Conservation (phyloP, 2,797 vertebrate genomes). For the Erpetoichthys calabaricus region DNA sequence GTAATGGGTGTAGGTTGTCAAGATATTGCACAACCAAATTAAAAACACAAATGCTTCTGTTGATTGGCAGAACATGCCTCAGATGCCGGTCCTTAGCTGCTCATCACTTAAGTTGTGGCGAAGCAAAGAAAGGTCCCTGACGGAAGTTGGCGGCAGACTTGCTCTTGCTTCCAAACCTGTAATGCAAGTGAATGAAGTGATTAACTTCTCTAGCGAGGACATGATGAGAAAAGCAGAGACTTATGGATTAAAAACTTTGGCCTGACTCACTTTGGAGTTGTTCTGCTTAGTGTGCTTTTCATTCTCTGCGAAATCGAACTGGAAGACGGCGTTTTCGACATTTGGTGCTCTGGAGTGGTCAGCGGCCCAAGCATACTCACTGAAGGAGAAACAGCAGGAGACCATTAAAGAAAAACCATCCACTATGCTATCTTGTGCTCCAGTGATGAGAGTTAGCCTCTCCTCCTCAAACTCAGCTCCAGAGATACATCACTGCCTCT, state of each 20-base stretch:
- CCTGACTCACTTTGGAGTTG: conserved; percentile 68
- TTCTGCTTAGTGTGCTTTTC: conserved; percentile 65
- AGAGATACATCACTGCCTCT: conserved; percentile 1
- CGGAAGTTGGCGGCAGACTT: conserved; percentile 58
- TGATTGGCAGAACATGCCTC: no score
- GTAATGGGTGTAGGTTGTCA: no score
- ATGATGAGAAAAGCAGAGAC: background rate
- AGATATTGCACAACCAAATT: no score
- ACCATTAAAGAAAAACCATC: background rate
- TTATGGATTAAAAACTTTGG: background rate
- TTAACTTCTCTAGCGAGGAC: background rate
- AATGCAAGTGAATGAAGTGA: conserved; percentile 10
- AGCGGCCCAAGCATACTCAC: conserved; percentile 84
- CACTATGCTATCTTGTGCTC: background rate
- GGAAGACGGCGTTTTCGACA: conserved; percentile 80
- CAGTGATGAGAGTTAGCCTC: conserved; percentile 3
- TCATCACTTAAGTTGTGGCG: conserved; percentile 73
- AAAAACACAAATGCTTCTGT: no score
- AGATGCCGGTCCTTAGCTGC: no score
- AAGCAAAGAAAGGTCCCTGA: conserved; percentile 80
- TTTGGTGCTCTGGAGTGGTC: conserved; percentile 84
- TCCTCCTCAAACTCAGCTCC: background rate
- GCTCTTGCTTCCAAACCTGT: conserved; percentile 81
- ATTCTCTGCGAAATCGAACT: conserved; percentile 84
- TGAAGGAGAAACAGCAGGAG: conserved; percentile 32